Evolutionary conservation across 2,888 invertebrate species (phyloP).

Genomic region (Oligia fasciuncula): DNA sequence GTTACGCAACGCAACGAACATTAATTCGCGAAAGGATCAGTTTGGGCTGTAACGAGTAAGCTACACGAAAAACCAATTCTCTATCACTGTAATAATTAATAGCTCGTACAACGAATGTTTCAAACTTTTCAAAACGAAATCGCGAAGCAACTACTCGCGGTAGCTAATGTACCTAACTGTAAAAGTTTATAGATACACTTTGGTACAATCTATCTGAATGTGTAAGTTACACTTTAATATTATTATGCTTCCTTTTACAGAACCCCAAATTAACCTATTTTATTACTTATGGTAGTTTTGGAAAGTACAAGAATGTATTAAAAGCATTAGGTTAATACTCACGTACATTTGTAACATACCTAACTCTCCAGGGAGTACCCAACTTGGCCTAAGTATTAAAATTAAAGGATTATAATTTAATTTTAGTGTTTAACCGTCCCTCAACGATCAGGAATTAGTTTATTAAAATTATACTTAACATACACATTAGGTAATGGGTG

Average conservation of each 20-base stretch:
- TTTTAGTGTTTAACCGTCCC: conserved; percentile 37
- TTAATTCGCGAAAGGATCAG: background rate
- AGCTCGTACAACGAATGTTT: background rate
- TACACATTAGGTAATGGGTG: too few relatives aligned
- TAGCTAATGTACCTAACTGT: conserved; percentile 2
- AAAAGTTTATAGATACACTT: conserved; percentile 6
- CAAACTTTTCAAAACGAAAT: background rate
- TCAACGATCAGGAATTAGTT: conserved; percentile 24
- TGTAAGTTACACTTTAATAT: conserved; percentile 9
- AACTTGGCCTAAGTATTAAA: conserved; percentile 52
- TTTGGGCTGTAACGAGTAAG: background rate
- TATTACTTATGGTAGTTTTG: conserved; percentile 8
- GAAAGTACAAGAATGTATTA: conserved; percentile 3
- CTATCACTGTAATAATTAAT: too few relatives aligned
- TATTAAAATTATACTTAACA: too few relatives aligned
- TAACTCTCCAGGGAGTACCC: conserved; percentile 15
- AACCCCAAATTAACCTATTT: conserved; percentile 15
- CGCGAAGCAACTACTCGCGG: background rate
- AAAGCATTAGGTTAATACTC: conserved; percentile 1
- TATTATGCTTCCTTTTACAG: conserved; percentile 18
- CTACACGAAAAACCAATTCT: too few relatives aligned
- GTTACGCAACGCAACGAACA: background rate
- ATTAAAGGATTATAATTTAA: conserved; percentile 10
- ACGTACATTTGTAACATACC: background rate
- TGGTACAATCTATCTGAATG: background rate